Conservation (phyloP, 1,140 invertebrate genomes). For the Berghia stephanieae region DNA sequence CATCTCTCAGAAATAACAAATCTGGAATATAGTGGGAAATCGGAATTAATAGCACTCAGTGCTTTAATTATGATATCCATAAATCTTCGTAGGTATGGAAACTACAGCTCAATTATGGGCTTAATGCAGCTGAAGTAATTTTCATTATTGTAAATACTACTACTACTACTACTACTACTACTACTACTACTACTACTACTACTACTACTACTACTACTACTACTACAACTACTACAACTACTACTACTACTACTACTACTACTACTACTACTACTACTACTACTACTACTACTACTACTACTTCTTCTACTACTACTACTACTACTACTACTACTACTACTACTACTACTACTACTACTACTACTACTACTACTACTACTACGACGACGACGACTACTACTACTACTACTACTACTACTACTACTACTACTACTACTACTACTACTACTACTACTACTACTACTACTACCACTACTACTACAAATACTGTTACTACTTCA, state of each 20-base stretch:
- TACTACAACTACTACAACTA: constrained; percentile 24
- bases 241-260: constrained; percentile 22
- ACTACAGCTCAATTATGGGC: neutral
- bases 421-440: neutral
- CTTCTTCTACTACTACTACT: neutral
- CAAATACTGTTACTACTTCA: neutral
- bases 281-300: constrained; percentile 14
- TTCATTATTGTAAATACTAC: constrained; percentile 12
- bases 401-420: constrained; percentile 15
- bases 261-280: constrained; percentile 28
- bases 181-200: constrained; percentile 27
- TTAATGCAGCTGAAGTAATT: neutral
- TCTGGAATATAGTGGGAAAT: neutral
- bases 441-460: constrained; percentile 7
- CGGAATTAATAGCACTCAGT: too few relatives aligned
- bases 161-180: constrained; percentile 27
- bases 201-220: constrained; percentile 12
- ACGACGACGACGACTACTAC: constrained; percentile 5
- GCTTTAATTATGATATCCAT: neutral
- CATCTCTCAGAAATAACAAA: neutral
- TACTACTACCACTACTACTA: neutral
- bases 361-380: neutral
- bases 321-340: constrained; percentile 4
- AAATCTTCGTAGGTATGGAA: neutral
- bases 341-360: neutral